phyloP scores from a whole-genome alignment of 2,888 invertebrate genomes.

The Asteroscopus sphinx region DNA sequence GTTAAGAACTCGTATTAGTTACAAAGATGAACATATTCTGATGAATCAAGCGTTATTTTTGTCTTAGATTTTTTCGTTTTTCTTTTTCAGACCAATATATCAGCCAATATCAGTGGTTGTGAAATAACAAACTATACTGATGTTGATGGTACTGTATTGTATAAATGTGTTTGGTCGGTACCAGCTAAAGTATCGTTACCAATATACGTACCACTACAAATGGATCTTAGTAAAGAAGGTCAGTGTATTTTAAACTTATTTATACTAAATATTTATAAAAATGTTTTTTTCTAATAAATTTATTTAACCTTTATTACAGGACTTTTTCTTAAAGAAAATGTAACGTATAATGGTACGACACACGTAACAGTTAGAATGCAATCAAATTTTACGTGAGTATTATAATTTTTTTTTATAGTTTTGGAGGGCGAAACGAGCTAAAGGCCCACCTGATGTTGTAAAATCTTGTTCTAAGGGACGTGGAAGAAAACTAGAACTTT shows the following conservation, averaged over 20 bases:
- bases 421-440: too few relatives aligned
- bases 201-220: conserved; percentile 67
- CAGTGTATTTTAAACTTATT: conserved; percentile 32
- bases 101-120: conserved; percentile 69
- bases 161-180: conserved; percentile 69
- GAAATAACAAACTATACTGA: conserved; percentile 5
- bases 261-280: too few relatives aligned
- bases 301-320: conserved; percentile 64
- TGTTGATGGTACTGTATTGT: conserved; percentile 7
- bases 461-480: too few relatives aligned
- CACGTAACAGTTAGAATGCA: conserved; percentile 51
- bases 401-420: too few relatives aligned
- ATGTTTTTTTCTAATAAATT: too few relatives aligned
- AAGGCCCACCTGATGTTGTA: too few relatives aligned
- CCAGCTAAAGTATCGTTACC: conserved; percentile 71
- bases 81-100: conserved; percentile 67
- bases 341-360: conserved; percentile 67
- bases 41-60: too few relatives aligned
- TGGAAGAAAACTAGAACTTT: too few relatives aligned
- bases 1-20: too few relatives aligned
- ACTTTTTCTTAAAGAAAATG: conserved; percentile 61
- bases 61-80: background rate
- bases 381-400: conserved; percentile 63
- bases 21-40: too few relatives aligned
- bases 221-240: conserved; percentile 74